phyloP scores from a whole-genome alignment of 2,113 vertebrate species.

The Salvelinus fontinalis region DNA sequence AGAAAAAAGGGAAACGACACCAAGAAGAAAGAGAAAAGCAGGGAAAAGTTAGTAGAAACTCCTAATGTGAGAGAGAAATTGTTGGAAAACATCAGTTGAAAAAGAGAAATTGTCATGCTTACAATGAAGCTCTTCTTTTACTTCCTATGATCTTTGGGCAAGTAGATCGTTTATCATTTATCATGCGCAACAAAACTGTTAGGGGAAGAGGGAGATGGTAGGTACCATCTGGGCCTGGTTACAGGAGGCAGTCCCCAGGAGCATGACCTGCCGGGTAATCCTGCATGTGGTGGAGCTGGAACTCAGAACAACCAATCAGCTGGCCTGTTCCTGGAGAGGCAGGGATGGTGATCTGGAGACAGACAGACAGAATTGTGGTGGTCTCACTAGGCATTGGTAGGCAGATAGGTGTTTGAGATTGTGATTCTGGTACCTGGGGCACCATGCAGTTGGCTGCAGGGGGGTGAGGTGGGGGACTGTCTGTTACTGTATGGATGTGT shows the following conservation, averaged over 20 bases:
- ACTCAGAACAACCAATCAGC: slow-evolving; percentile 84
- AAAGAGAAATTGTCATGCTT: no score
- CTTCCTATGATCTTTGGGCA: no score
- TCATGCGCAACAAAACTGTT: no score
- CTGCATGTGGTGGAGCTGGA: slow-evolving; percentile 79
- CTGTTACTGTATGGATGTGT: slow-evolving; percentile 80
- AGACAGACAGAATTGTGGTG: background rate
- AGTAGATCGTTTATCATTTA: no score
- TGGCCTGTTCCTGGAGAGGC: slow-evolving; percentile 86
- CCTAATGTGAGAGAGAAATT: background rate
- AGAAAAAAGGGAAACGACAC: slow-evolving; percentile 16
- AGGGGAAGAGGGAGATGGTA: slow-evolving; percentile 34
- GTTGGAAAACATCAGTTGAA: no score
- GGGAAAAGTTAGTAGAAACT: slow-evolving; percentile 6
- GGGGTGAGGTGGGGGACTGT: slow-evolving; percentile 79
- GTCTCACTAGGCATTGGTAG: background rate
- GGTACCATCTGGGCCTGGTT: slow-evolving; percentile 95
- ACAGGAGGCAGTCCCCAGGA: slow-evolving; percentile 86
- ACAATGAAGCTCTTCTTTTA: no score
- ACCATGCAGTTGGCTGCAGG: slow-evolving; percentile 81
- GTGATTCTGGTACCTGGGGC: slow-evolving; percentile 75
- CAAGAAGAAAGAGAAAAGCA: slow-evolving; percentile 4
- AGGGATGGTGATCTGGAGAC: slow-evolving; percentile 84
- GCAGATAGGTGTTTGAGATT: background rate
- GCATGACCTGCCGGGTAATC: slow-evolving; percentile 91